Base-by-base conservation (phyloP, 2,888 invertebrate species). In the Phyto melanocephala region DNA sequence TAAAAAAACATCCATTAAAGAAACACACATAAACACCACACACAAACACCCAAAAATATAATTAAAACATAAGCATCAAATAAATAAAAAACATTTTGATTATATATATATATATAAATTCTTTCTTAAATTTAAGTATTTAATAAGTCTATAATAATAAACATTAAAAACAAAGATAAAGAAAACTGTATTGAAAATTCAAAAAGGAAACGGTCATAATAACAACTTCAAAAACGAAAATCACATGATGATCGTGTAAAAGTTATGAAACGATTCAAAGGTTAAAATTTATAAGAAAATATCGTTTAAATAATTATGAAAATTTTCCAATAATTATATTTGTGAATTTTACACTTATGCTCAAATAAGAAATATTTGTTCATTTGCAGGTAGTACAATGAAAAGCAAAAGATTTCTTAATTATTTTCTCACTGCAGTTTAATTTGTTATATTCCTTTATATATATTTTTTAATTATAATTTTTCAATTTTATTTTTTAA, bases 71-170 rank as follows among this genome's bases (percentile, higher is more conserved):
- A 81, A 68, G 63, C 77, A 81, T 81, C 65, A 77, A 72, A 71
- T 77, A 62, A 68, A 65, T 45, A 72, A 80, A 71, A 33, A 71
- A 81, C 78, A 82, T 79, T 70, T 82, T 82, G 82, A 82, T 79
- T 82, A 82, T 82, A 81, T 74, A n/a, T n/a, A n/a, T n/a, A n/a
- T n/a, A 82, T 63, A 82, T 17, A 77, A 78, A 79, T 67, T 82
- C 75, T 82, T 82, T 76, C 71, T 82, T 82, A 82, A 79, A 60
- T 75, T 63, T 79, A 82, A 79, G 79, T 76, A 75, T 71, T 71
- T 60, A 76, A 71, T 82, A 82, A 82, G 82, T 79, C 75, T 78
- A 68, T 70, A 82, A 67, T 60, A 65, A 40, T 77, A 72, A 33
- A 60, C 24, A 68, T 50, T 50, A 58, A 58, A 79, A 24, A 63